Evolutionary conservation across 2,797 vertebrate genomes (phyloP), one percentile per base, ranked within the genome.

Genomic region (Coranthus polyacanthus): DNA sequence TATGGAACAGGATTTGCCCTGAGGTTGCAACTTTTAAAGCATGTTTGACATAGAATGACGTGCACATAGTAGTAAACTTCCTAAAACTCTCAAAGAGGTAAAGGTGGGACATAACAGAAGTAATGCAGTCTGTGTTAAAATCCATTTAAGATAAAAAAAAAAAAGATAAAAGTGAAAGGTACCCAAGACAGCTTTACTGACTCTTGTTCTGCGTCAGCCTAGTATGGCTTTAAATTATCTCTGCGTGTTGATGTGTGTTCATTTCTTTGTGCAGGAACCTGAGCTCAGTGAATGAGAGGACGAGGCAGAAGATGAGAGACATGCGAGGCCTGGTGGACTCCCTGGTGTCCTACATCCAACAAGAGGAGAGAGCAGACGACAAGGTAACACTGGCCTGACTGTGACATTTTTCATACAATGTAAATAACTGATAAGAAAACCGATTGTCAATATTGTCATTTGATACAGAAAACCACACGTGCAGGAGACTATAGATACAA

Each of bases 281-380:
- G 92, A 99, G 98, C 86, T 99, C 98, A 0, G 95, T 96, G 70
- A 98, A 95, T 56, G 95, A 97, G 82, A 95, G 94, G 75, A 98
- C 96, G 0, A 95, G 97, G 34, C 95, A 96, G 90, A 96, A 94
- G 90, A 98, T 99, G 97, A 95, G 98, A 0, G 95, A 96, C 12
- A 96, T 92, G 71, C 89, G 90, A 0, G 95, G 96, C 51, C 92
- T 99, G 67, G 94, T 99, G 81, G 97, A 98, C 17, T 94, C 96
- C 36, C 90, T 99, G 86, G 95, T 98, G 79, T 91, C 91, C 72
- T 98, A 98, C 7, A 94, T 97, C 63, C 93, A 96, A 67, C 94
- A 97, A 17, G 94, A 94, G 64, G 95, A 95, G 42, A 94, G 91
- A 63, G 87, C 88, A 0, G 94, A 97, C 43, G 96, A 98, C 88